Evolutionary conservation across 2,113 vertebrate genomes (phyloP).

Genomic region (Arvicanthis niloticus): DNA sequence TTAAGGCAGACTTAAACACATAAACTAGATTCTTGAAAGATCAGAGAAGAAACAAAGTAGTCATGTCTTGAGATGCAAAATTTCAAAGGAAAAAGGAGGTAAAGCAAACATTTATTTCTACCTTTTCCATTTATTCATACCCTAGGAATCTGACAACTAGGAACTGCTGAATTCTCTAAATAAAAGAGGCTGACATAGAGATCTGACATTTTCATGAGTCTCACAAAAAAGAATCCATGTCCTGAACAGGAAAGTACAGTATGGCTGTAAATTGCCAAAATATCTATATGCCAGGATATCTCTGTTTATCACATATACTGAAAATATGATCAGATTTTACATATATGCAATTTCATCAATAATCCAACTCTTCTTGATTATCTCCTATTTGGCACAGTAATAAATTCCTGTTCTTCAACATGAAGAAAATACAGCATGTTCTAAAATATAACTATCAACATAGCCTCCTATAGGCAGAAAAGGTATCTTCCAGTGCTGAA

Average conservation of each 20-base stretch:
- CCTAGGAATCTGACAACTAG: not conserved
- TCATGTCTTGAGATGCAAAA: not conserved
- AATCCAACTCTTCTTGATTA: not conserved
- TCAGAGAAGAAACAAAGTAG: not conserved
- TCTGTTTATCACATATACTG: not conserved
- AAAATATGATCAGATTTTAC: not conserved
- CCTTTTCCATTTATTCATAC: not conserved
- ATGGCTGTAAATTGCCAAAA: not conserved
- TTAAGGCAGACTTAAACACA: not conserved
- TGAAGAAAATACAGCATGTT: not conserved
- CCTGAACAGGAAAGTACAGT: not conserved
- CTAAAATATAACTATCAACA: not conserved
- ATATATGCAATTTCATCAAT: not conserved
- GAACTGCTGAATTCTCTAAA: no score
- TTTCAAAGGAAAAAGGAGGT: not conserved
- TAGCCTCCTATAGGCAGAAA: not conserved
- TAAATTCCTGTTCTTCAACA: not conserved
- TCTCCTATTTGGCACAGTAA: not conserved
- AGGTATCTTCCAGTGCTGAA: not conserved
- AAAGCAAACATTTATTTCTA: not conserved
- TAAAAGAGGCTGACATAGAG: not conserved
- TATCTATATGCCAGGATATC: not conserved
- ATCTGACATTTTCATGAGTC: not conserved
- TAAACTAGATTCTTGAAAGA: not conserved
- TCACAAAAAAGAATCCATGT: not conserved